Base-by-base conservation (phyloP, 1,140 invertebrate species). In the Eurosta solidaginis region DNA sequence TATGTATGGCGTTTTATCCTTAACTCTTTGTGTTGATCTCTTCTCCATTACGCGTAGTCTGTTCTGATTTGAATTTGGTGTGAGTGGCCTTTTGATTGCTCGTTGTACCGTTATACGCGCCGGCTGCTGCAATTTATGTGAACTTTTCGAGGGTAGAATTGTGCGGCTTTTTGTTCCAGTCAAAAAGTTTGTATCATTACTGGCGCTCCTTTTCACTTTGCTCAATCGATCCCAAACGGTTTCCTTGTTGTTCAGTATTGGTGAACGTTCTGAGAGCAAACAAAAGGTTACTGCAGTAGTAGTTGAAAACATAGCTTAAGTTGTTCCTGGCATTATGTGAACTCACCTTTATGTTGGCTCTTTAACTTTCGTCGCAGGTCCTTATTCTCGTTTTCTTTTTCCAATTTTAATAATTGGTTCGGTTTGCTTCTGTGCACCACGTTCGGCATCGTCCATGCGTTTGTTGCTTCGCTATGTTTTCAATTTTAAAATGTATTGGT, bases 141-240 rank as follows among this genome's bases (percentile, higher is more conserved):
- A 75, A 27, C 68, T 47, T 33, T 68, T 76, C 9, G 49, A 4
- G 12, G 47, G 47, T 22, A 78, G 27, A 36, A 36, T 54, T 5
- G 74, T 54, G 14, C 78, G 74, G 14, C 68, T 54, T 42, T 54
- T 78, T 4, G 17, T 12, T 20, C 17, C 10, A 1, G 25, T 33
- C 27, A 74, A 36, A n/a, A 63, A 27, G 12, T 63, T 68, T 0
- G 33, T 33, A 9, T 78, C 78, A 45, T 40, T 76, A 22, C 78
- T 79, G 1, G 74, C 27, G 3, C 42, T 36, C 45, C 77, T 79
- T 22, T 76, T 63, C 1, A 73, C 78, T 52, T 45, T 76, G 33
- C 78, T 79, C 42, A 79, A 45, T 44, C 78, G 78, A 25, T 79
- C 78, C 78, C 78, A 79, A 1, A 77, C 78, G 36, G 54, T 79